These are phyloP conservation scores for Sycobia sp. DNA, from an alignment of 1,140 invertebrate genomes.

Conservation along the genomic window DNA sequence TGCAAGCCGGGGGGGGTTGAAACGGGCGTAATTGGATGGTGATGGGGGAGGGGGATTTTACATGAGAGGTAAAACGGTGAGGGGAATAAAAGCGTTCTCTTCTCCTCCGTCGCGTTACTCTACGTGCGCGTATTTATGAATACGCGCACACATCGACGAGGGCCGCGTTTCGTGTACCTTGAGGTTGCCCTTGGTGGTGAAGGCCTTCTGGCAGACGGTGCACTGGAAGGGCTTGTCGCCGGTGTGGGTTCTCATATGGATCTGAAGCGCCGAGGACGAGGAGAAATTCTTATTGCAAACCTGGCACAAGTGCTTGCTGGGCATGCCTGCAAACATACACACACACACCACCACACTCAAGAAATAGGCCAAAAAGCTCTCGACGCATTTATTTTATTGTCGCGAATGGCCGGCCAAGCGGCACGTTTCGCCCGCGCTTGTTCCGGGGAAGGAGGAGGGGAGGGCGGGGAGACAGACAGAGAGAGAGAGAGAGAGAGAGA, in stretches of 20 bases:
- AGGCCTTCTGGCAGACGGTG: constrained; percentile 91
- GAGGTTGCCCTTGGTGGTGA: constrained; percentile 97
- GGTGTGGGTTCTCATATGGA: constrained; percentile 98
- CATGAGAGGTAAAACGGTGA: too few species aligned
- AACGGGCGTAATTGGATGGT: too few species aligned
- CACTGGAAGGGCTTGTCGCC: constrained; percentile 98
- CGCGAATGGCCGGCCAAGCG: too few species aligned
- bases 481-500: too few species aligned
- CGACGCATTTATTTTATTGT: too few species aligned
- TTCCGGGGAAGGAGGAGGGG: too few species aligned
- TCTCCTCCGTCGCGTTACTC: constrained; percentile 1
- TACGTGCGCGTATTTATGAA: too few species aligned
- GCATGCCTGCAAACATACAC: constrained; percentile 66
- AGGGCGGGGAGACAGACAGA: too few species aligned
- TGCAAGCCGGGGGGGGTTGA: constrained; percentile 20
- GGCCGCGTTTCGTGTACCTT: constrained; percentile 72
- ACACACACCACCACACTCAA: constrained; percentile 48
- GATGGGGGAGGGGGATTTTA: too few species aligned
- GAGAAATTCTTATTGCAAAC: constrained; percentile 98
- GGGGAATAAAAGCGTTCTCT: too few species aligned
- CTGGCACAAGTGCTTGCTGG: constrained; percentile 90
- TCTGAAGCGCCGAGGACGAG: constrained; percentile 93
- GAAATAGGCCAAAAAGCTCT: constrained; percentile 54
- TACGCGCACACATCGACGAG: too few species aligned
- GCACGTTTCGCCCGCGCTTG: too few species aligned